Evolutionary conservation across 2,797 vertebrate genomes (phyloP).

Genomic region (Gymnocypris eckloni): DNA sequence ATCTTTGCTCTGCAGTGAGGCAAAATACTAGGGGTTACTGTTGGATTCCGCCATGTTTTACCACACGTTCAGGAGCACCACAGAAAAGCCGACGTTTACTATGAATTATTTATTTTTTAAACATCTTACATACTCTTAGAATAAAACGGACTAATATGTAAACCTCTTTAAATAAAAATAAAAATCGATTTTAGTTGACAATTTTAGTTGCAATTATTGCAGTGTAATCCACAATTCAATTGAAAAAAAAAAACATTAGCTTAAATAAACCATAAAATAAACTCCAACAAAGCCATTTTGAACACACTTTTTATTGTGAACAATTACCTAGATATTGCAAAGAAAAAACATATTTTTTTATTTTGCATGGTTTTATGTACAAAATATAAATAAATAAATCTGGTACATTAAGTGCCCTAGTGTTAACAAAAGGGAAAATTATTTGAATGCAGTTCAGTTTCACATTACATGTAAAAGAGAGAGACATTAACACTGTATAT

Average conservation of each 20-base stretch:
- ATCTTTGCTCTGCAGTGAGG: too few relatives aligned
- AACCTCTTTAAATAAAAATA: too few relatives aligned
- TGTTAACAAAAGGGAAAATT: constrained; percentile 14
- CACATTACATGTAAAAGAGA: constrained; percentile 3
- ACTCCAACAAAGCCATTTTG: background rate
- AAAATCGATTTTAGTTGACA: too few relatives aligned
- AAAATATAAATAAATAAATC: constrained; percentile 60
- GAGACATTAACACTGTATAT: constrained; percentile 6
- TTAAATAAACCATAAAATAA: background rate
- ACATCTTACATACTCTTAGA: too few relatives aligned
- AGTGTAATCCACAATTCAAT: background rate
- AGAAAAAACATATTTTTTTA: background rate
- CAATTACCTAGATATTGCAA: background rate
- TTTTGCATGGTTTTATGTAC: constrained; percentile 53
- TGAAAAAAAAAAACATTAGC: background rate
- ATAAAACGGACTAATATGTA: too few relatives aligned
- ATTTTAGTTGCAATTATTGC: too few relatives aligned
- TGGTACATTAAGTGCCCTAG: constrained; percentile 52
- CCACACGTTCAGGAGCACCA: too few relatives aligned
- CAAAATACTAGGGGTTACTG: too few relatives aligned
- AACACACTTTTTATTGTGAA: constrained; percentile 28
- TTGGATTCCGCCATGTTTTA: too few relatives aligned
- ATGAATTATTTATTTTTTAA: too few relatives aligned
- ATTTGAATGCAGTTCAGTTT: constrained; percentile 14
- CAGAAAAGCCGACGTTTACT: too few relatives aligned